Evolutionary conservation across 2,113 vertebrate species (phyloP), one percentile per base, ranked within the genome.

Genomic region (Microtus richardsoni): DNA sequence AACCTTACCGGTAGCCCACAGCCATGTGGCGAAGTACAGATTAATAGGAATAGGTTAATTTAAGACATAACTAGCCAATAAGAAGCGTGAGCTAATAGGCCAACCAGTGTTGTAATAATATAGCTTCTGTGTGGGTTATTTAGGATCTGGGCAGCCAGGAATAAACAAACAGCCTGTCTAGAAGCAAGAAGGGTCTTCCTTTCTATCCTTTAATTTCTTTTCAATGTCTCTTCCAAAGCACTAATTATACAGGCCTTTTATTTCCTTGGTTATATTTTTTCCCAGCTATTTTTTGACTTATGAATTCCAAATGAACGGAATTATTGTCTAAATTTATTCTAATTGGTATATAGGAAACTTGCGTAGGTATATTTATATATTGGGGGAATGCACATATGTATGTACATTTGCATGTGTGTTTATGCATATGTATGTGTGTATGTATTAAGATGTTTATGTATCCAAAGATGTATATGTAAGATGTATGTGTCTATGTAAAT

Each of bases 331-430:
- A 36, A 28, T 16, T 44, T 44, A 26, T 44, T 47, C 2, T 13
- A 41, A 75, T 28, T 47, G 4, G 0, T 75, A 75, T 75, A 44
- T 28, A 44, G 41, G 24, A 75, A 28, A 73, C 0, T 19, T 4
- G 10, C 1, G 0, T 39, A 19, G 9, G 17, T 7, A 10, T 39
- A 21, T 73, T 19, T 21, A 21, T 10, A 10, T 73, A n/a, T 4
- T n/a, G 70, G 1, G 36, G 16, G 14, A n/a, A n/a, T n/a, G 30
- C 12, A 17, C 7, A 70, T 73, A 19, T 21, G 19, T 73, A 21
- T 39, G 36, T 6, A n/a, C 3, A 3, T 71, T 17, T 71, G 36
- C 36, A 30, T 16, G 8, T 71, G 70, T 71, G 17, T 71, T 70
- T 70, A n/a, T 70, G 33, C 36, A 0, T 70, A 17, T n/a, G 33